phyloP scores from a whole-genome alignment of 2,113 vertebrate species.

The Sebastes fasciatus region DNA sequence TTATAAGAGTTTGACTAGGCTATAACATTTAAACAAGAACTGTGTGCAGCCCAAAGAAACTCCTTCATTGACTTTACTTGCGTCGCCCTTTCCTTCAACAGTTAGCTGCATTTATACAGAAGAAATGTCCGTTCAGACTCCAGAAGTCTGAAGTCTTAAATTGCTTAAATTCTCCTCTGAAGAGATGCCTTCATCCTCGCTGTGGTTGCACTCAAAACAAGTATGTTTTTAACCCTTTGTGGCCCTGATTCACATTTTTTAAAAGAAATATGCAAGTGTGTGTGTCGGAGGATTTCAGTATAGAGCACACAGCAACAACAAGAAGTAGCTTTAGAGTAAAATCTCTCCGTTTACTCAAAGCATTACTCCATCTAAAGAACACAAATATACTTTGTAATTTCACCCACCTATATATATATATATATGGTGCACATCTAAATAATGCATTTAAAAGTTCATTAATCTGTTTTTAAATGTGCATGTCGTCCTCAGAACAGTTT shows the following conservation, averaged over 20 bases:
- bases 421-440: background rate
- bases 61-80: too few species aligned
- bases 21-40: background rate
- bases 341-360: too few species aligned
- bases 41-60: background rate
- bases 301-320: background rate
- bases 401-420: background rate
- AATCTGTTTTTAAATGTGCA: background rate
- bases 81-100: too few species aligned
- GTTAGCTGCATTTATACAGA: background rate
- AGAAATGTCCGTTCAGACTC: slow-evolving; percentile 34
- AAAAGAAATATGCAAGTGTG: too few species aligned
- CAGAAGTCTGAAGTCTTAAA: background rate
- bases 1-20: too few species aligned
- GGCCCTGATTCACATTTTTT: background rate
- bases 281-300: background rate
- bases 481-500: background rate
- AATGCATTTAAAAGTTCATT: background rate
- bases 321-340: background rate
- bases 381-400: background rate
- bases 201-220: too few species aligned
- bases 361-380: background rate
- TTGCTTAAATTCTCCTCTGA: background rate
- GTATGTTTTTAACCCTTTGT: background rate
- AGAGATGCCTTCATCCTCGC: too few species aligned